phyloP scores from a whole-genome alignment of 2,888 invertebrate species.

The Pandemis heparana region DNA sequence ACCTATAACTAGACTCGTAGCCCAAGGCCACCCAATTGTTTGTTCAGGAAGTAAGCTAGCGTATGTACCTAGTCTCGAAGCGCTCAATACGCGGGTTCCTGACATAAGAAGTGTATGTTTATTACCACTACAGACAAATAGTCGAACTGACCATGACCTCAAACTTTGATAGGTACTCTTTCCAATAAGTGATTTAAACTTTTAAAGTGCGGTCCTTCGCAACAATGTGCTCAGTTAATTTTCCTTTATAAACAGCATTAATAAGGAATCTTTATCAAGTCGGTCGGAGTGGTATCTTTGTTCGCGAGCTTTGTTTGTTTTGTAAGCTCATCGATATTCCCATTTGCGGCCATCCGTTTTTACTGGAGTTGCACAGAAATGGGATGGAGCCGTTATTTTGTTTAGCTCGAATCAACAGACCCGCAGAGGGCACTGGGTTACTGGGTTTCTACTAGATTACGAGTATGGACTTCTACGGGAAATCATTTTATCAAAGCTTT shows the following conservation, averaged over 20 bases:
- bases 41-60: too few species aligned
- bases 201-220: neutral
- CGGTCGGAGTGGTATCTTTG: slow-evolving; percentile 3
- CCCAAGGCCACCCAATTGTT: too few species aligned
- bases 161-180: neutral
- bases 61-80: too few species aligned
- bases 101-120: neutral
- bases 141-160: too few species aligned
- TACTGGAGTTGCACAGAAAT: neutral
- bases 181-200: neutral
- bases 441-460: too few species aligned
- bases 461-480: too few species aligned
- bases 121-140: neutral
- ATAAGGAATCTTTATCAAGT: neutral
- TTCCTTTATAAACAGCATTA: slow-evolving; percentile 3
- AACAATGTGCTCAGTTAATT: neutral
- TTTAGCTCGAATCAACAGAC: too few species aligned
- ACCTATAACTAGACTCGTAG: too few species aligned
- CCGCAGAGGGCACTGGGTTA: too few species aligned
- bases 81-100: too few species aligned
- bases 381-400: neutral
- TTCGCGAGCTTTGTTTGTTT: slow-evolving; percentile 3
- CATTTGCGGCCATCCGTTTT: slow-evolving; percentile 14
- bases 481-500: too few species aligned
- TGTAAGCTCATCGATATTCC: slow-evolving; percentile 19